Percentiles rank a stretch among this genome's conserved stretches.
Evolutionary conservation across 1,140 invertebrate genomes (phyloP).

Genomic region (Polypedilum pembai): DNA sequence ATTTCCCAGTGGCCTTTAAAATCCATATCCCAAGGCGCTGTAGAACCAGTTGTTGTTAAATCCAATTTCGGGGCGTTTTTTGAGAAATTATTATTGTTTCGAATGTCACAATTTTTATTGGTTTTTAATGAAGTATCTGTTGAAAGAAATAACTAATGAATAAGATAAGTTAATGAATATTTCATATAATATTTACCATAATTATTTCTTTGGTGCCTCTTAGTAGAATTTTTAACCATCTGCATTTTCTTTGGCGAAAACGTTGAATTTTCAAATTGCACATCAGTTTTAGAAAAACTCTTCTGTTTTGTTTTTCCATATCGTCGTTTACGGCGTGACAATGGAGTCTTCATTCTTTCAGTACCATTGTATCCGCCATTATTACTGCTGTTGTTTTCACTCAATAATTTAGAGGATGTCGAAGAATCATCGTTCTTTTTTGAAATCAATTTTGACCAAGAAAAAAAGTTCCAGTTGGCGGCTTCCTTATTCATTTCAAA

Average conservation of each 20-base stretch:
- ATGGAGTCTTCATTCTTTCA: conserved; percentile 8
- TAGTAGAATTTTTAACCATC: background rate
- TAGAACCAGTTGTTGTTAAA: background rate
- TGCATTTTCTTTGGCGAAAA: conserved; percentile 28
- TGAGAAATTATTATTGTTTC: conserved; percentile 21
- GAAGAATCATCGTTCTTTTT: background rate
- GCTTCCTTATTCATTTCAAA: background rate
- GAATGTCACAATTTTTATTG: conserved; percentile 12
- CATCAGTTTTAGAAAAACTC: background rate
- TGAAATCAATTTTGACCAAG: conserved; percentile 6
- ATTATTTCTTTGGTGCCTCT: conserved; percentile 22
- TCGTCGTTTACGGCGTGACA: background rate
- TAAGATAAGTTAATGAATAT: too few relatives aligned
- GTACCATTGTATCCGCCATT: background rate
- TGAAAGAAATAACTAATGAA: background rate
- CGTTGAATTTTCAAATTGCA: conserved; percentile 15
- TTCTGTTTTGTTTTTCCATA: background rate
- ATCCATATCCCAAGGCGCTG: conserved; percentile 21
- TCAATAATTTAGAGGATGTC: background rate
- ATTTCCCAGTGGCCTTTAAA: conserved; percentile 25
- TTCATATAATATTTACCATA: background rate
- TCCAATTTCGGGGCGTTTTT: conserved; percentile 22
- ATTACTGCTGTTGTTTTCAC: background rate
- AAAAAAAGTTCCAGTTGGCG: background rate
- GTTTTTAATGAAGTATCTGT: conserved; percentile 3